phyloP scores from a whole-genome alignment of 2,888 invertebrate species.

The Uloborus plumipes region DNA sequence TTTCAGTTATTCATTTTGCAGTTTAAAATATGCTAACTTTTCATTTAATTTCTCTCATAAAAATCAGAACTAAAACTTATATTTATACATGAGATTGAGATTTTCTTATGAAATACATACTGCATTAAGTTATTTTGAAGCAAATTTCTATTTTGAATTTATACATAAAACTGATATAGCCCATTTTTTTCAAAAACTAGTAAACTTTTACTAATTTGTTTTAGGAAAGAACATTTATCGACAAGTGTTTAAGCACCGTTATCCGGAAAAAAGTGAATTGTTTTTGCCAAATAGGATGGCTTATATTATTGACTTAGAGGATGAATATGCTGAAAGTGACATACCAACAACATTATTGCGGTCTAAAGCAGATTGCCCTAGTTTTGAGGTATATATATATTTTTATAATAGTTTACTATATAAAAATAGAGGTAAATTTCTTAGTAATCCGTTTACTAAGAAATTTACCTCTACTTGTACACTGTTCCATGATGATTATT shows the following conservation, averaged over 20 bases:
- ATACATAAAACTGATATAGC: not conserved
- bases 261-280: conserved; percentile 86
- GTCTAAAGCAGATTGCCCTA: conserved; percentile 89
- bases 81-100: no score
- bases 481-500: not conserved
- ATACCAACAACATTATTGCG: conserved; percentile 95
- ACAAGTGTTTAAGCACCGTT: conserved; percentile 72
- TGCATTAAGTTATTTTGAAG: not conserved
- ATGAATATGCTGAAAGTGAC: conserved; percentile 86
- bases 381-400: conserved; percentile 75
- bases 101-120: no score
- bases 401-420: not conserved
- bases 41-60: no score
- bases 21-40: no score
- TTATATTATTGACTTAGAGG: conserved; percentile 92
- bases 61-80: no score
- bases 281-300: conserved; percentile 98
- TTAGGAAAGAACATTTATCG: conserved; percentile 65
- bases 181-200: not conserved
- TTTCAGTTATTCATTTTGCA: no score
- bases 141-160: no score
- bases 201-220: not conserved
- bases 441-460: no score
- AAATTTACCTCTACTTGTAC: no score
- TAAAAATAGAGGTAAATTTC: no score